A percentile compares a stretch with the other conserved stretches of the same genome.
phyloP scores from a whole-genome alignment of 2,113 vertebrate species.

The Melanerpes formicivorus region DNA sequence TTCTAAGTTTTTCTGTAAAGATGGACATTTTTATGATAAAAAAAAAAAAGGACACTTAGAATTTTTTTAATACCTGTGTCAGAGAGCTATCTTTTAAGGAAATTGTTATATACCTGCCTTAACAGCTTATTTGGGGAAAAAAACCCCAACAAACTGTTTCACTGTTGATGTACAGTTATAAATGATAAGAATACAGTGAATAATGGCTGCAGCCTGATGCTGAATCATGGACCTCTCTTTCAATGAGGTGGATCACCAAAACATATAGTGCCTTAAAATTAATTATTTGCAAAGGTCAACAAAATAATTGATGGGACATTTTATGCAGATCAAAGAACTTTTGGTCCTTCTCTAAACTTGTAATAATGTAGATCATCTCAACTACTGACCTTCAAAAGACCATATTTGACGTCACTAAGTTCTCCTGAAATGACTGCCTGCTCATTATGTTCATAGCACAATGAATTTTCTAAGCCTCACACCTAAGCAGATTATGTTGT shows the following conservation, averaged over 20 bases:
- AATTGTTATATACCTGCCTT: neutral
- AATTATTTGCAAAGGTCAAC: constrained; percentile 62
- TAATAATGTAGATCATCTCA: constrained; percentile 57
- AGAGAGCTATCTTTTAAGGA: neutral
- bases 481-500: constrained; percentile 41
- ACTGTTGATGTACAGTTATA: neutral
- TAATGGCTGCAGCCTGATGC: neutral
- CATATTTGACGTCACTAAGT: constrained; percentile 55
- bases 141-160: neutral
- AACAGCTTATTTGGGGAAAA: neutral
- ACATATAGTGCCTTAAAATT: constrained; percentile 26
- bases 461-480: constrained; percentile 50
- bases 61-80: neutral
- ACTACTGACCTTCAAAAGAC: constrained; percentile 74
- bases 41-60: neutral
- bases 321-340: constrained; percentile 56
- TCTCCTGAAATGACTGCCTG: constrained; percentile 44
- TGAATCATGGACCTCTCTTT: neutral
- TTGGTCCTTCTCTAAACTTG: constrained; percentile 51
- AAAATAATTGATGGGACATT: constrained; percentile 53
- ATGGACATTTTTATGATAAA: no score
- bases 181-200: neutral
- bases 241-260: neutral
- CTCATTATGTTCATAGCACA: constrained; percentile 40
- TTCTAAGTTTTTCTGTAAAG: neutral